Conservation (phyloP, 2,113 vertebrate species). For the Danionella cerebrum region DNA sequence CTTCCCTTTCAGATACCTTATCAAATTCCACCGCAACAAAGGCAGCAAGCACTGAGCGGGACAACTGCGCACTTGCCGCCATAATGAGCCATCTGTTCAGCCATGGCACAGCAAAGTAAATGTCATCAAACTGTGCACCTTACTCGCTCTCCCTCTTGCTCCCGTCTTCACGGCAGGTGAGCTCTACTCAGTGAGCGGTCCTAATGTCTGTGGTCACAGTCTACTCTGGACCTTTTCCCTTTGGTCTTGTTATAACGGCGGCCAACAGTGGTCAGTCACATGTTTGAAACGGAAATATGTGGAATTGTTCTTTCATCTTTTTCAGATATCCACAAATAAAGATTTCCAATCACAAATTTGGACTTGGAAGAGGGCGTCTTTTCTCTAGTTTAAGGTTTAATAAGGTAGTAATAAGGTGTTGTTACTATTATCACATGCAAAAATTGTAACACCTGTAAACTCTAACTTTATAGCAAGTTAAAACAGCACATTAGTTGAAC, state of each 20-base stretch:
- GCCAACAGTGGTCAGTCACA: background rate
- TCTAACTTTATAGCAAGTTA: no score
- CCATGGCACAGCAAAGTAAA: conserved; percentile 30
- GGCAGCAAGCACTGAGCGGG: conserved; percentile 9
- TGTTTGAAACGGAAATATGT: no score
- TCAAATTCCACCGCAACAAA: conserved; percentile 39
- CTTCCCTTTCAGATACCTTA: conserved; percentile 16
- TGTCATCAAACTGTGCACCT: conserved; percentile 30
- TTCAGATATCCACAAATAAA: no score
- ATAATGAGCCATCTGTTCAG: conserved; percentile 44
- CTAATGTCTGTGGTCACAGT: background rate
- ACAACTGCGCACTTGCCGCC: conserved; percentile 7
- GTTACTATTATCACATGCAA: no score
- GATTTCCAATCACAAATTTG: no score
- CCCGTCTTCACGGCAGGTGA: conserved; percentile 31
- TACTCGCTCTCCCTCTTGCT: background rate
- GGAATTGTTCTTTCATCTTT: no score
- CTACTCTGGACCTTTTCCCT: background rate
- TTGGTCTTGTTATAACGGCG: conserved; percentile 50
- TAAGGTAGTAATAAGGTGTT: no score
- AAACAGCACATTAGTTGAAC: no score
- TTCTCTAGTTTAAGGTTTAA: no score
- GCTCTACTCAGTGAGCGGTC: conserved; percentile 43
- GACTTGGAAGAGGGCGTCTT: no score
- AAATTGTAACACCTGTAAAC: no score